Percentiles rank a stretch among this genome's conserved stretches.
These are phyloP conservation scores for Equus quagga DNA, from an alignment of 2,113 vertebrate species.

Conservation along the genomic window DNA sequence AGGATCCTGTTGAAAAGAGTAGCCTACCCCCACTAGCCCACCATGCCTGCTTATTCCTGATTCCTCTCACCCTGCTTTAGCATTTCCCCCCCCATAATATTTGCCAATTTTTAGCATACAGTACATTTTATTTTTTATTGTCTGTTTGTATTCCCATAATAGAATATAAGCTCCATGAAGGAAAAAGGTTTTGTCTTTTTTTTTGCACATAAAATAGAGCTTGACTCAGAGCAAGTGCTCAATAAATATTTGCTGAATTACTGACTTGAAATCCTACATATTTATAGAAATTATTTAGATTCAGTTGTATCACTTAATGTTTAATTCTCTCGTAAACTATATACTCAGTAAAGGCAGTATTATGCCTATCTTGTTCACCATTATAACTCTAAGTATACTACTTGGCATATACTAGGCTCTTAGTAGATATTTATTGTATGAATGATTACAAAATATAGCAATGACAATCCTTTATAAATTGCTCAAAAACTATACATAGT, in stretches of 20 bases:
- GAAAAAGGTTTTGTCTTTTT: background rate
- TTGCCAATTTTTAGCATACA: background rate
- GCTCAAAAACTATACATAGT: background rate
- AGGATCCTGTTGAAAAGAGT: background rate
- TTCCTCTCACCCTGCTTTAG: background rate
- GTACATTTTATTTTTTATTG: background rate
- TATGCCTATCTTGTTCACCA: background rate
- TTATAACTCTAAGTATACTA: background rate
- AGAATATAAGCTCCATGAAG: background rate
- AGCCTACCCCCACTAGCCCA: background rate
- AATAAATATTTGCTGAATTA: constrained; percentile 11
- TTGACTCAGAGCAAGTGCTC: background rate
- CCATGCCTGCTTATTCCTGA: background rate
- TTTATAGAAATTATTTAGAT: background rate
- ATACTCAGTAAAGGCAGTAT: background rate
- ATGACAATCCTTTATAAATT: background rate
- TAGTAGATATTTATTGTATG: background rate
- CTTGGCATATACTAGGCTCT: background rate
- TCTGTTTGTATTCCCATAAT: background rate
- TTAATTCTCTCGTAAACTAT: background rate
- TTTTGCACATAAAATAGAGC: background rate
- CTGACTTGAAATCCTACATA: background rate
- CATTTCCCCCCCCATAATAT: background rate
- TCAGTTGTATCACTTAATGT: background rate
- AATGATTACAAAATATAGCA: background rate